phyloP scores from a whole-genome alignment of 2,888 invertebrate species.

The Pachliopta kotzebuea region DNA sequence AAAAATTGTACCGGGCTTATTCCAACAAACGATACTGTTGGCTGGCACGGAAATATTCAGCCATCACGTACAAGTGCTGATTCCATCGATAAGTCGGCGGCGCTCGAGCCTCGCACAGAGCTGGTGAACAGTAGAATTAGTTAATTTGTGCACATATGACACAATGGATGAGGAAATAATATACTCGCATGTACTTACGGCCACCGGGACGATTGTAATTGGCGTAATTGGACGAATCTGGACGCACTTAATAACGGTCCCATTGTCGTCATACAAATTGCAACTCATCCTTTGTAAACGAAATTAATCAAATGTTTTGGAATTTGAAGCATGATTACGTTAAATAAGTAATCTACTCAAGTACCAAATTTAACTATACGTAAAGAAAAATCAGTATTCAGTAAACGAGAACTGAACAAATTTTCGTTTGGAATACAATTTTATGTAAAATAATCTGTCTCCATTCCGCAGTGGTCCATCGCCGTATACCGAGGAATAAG shows the following conservation, averaged over 20 bases:
- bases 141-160: conserved; percentile 77
- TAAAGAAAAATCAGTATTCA: conserved; percentile 2
- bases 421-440: conserved; percentile 6
- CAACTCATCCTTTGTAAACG: conserved; percentile 75
- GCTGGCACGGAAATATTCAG: conserved; percentile 33
- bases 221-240: conserved; percentile 79
- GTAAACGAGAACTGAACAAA: conserved; percentile 13
- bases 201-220: conserved; percentile 75
- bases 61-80: conserved; percentile 32
- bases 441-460: no score
- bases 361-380: conserved; percentile 2
- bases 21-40: conserved; percentile 32
- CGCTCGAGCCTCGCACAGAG: conserved; percentile 33
- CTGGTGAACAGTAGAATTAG: conserved; percentile 63
- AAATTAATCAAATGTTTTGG: conserved; percentile 69
- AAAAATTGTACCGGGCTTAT: conserved; percentile 31
- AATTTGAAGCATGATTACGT: conserved; percentile 44
- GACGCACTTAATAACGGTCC: conserved; percentile 73
- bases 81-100: conserved; percentile 43
- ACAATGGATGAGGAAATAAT: conserved; percentile 78
- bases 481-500: no score
- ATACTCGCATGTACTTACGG: conserved; percentile 58
- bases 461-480: no score
- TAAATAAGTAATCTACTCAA: conserved; percentile 5
- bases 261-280: conserved; percentile 76